phyloP scores from a whole-genome alignment of 2,797 vertebrate species.

The Chelonia mydas region DNA sequence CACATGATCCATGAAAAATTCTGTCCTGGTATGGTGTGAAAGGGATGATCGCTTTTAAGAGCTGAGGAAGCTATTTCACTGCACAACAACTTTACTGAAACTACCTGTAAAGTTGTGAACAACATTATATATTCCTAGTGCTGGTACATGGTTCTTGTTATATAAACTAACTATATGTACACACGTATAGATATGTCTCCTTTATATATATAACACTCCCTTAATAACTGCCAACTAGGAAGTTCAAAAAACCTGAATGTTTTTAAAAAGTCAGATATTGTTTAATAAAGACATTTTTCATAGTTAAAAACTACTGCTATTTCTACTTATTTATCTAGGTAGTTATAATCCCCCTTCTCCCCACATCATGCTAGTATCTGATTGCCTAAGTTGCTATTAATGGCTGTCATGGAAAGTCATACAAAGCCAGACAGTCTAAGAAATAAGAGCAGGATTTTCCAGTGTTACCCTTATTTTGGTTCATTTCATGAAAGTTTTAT shows the following conservation, averaged over 20 bases:
- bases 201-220: background rate
- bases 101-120: background rate
- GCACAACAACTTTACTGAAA: background rate
- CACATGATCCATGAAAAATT: background rate
- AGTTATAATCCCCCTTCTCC: background rate
- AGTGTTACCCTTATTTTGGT: background rate
- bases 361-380: background rate
- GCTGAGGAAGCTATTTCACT: background rate
- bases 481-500: conserved; percentile 15
- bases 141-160: background rate
- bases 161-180: background rate
- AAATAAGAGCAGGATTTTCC: conserved; percentile 49
- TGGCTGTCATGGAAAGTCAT: conserved; percentile 40
- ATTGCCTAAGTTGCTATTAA: background rate
- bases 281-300: background rate
- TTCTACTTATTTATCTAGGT: background rate
- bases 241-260: background rate
- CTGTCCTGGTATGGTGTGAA: background rate
- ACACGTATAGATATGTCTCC: background rate
- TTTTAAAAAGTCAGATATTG: background rate
- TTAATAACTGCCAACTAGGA: background rate
- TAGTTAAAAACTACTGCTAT: background rate
- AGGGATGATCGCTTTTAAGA: background rate
- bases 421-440: background rate
- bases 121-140: background rate